Evolutionary conservation across 2,797 vertebrate genomes (phyloP), one percentile per base, ranked within the genome.

Genomic region (Nyctalus aviator): DNA sequence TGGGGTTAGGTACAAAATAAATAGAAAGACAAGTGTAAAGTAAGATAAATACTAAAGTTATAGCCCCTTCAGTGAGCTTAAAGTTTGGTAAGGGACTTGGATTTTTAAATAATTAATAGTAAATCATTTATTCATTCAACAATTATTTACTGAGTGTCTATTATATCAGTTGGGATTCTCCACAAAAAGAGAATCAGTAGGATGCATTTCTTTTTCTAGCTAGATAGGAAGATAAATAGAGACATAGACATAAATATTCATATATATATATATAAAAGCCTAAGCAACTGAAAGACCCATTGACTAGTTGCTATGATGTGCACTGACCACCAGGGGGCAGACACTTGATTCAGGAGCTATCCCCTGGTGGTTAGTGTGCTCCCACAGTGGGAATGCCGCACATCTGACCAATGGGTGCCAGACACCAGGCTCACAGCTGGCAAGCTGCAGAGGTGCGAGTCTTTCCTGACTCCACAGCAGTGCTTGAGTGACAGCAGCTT

Each of bases 1-100:
- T 68, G 55, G 15, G 78, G 8, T 48, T 62, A 95, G 79, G 25
- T 37, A 79, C 35, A 32, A 35, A 94, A 75, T 7, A 86, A 73
- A 72, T 8, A 57, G 18, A 72, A 86, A 64, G 2, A 12, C 25
- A 18, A 44, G 21, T 57, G 32, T 48, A 15, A 66, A 37, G 10
- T 37, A 69, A 69, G 32, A 23, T 69, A 69, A 35, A 2, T 69
- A 23, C 12, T 69, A 37, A 69, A 69, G 35, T 69, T 68, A 44
- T 69, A 68, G 55, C 17, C 5, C 6, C 21, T 89, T 76, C n/a
- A 53, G 13, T 17, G 10, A 87, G 5, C 12, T 78, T 90, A 75
- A 46, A 83, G 5, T 86, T 7, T 69, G 59, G 59, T 57, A 91
- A 93, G 3, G 17, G 25, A 82, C 55, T 15, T 88, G 9, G 21